Evolutionary conservation across 2,888 invertebrate species (phyloP).

Genomic region (Brachyptera risi): DNA sequence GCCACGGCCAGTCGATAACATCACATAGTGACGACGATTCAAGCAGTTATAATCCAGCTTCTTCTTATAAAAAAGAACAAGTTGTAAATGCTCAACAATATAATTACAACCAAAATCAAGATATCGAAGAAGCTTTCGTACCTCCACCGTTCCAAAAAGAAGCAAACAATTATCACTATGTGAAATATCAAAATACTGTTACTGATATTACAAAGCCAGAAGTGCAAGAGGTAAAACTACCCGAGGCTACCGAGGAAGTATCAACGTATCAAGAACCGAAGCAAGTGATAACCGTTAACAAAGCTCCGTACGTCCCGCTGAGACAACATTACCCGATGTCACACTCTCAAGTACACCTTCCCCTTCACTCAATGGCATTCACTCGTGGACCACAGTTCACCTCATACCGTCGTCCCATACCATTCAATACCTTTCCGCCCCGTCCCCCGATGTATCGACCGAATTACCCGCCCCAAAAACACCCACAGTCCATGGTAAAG

Average conservation of each 20-base stretch:
- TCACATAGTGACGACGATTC: not conserved
- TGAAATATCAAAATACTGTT: slow-evolving; percentile 19
- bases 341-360: not conserved
- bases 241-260: not conserved
- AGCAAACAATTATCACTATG: not conserved
- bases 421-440: slow-evolving; percentile 17
- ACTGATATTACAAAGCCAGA: not conserved
- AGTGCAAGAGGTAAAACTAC: not conserved
- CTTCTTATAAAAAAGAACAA: not conserved
- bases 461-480: not conserved
- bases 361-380: slow-evolving; percentile 5
- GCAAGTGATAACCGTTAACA: not conserved
- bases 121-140: slow-evolving; percentile 17
- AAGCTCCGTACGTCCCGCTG: slow-evolving; percentile 11
- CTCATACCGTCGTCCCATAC: slow-evolving; percentile 22
- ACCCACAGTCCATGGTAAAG: slow-evolving; percentile 16
- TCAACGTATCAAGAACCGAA: not conserved
- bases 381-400: slow-evolving; percentile 13
- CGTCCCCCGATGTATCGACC: slow-evolving; percentile 19
- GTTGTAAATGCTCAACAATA: slow-evolving; percentile 13
- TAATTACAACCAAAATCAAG: slow-evolving; percentile 10
- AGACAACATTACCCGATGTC: slow-evolving; percentile 12
- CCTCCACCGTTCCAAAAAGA: slow-evolving; percentile 23
- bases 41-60: not conserved
- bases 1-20: not conserved